Evolutionary conservation across 2,797 vertebrate genomes (phyloP).

Genomic region (Lacerta viridis): DNA sequence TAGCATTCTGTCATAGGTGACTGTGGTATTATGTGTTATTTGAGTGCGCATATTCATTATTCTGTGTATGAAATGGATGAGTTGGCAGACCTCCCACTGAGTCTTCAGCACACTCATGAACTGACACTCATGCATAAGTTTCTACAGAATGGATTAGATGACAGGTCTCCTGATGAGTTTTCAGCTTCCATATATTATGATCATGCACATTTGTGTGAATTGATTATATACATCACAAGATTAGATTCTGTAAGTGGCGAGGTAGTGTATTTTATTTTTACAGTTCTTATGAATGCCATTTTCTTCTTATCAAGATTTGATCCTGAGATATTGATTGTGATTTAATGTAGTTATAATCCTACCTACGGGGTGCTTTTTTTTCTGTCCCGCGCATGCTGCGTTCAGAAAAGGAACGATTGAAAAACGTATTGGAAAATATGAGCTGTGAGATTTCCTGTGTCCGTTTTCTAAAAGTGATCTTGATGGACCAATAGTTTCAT

Average conservation of each 20-base stretch:
- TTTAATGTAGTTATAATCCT: background rate
- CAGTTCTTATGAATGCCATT: background rate
- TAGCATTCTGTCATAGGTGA: background rate
- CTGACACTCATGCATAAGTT: background rate
- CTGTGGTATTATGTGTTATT: too few species aligned
- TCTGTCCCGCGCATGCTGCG: background rate
- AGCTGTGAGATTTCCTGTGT: slow-evolving; percentile 44
- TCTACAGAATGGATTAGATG: background rate
- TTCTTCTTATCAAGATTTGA: background rate
- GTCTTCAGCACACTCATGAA: background rate
- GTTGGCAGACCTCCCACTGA: background rate
- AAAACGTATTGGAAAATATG: background rate
- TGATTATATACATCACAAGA: background rate
- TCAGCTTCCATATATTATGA: background rate
- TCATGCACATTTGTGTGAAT: background rate
- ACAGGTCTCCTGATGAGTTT: background rate
- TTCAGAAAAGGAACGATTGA: background rate
- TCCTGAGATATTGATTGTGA: background rate
- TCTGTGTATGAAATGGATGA: background rate
- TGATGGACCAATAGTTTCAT: slow-evolving; percentile 66
- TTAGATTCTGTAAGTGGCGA: background rate
- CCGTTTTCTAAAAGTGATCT: slow-evolving; percentile 64
- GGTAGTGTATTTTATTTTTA: background rate
- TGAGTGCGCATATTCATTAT: background rate
- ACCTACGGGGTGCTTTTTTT: background rate